These are phyloP conservation scores for Ceratosolen fusciceps DNA, from an alignment of 1,140 invertebrate genomes.

Conservation along the genomic window DNA sequence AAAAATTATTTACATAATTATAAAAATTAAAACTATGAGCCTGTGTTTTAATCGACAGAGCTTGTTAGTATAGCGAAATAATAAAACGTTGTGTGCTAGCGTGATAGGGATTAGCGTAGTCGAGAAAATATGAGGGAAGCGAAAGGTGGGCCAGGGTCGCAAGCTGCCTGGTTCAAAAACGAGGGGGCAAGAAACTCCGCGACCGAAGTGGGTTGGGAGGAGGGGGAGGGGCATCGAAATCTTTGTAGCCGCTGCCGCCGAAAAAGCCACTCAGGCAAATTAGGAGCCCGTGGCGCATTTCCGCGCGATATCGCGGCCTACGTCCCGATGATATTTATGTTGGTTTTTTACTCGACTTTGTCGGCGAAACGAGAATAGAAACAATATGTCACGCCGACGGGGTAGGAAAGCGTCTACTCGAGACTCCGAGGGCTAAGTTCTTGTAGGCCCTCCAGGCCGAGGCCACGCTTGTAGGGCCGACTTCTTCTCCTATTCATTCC, in stretches of 20 bases:
- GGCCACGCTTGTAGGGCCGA: slow-evolving; percentile 58
- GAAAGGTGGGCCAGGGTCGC: not conserved
- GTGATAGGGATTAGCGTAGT: slow-evolving; percentile 38
- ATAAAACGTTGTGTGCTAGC: slow-evolving; percentile 42
- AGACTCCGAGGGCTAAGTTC: slow-evolving; percentile 52
- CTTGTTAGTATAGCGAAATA: too few relatives aligned
- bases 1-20: too few relatives aligned
- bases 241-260: slow-evolving; percentile 48
- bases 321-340: slow-evolving; percentile 65
- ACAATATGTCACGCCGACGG: slow-evolving; percentile 67
- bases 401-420: slow-evolving; percentile 10
- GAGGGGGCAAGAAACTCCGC: slow-evolving; percentile 12
- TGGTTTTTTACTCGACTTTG: slow-evolving; percentile 68
- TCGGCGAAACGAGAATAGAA: slow-evolving; percentile 64
- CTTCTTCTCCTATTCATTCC: slow-evolving; percentile 45
- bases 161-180: not conserved
- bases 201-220: too few relatives aligned
- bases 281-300: slow-evolving; percentile 53
- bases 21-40: too few relatives aligned
- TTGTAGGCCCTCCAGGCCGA: slow-evolving; percentile 56
- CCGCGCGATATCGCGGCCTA: slow-evolving; percentile 39
- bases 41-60: too few relatives aligned
- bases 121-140: not conserved
- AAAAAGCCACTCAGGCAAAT: slow-evolving; percentile 72
- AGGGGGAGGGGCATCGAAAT: slow-evolving; percentile 31